phyloP scores from a whole-genome alignment of 2,888 invertebrate species.

The Caenorhabditis becei region DNA sequence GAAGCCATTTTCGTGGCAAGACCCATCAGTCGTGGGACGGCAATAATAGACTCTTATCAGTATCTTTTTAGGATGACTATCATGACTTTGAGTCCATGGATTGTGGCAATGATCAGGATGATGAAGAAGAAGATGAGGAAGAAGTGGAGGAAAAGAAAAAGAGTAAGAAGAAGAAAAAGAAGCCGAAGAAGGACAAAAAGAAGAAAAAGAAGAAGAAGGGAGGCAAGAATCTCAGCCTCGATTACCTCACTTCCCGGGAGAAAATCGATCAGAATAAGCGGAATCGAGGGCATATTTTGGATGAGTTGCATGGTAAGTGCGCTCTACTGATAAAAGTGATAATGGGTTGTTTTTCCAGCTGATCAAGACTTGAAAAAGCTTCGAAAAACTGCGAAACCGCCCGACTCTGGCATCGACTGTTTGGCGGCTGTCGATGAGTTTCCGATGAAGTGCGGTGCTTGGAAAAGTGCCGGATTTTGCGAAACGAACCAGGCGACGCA shows the following conservation, averaged over 20 bases:
- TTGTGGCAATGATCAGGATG: conserved; percentile 25
- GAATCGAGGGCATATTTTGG: conserved; percentile 44
- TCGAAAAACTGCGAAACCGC: conserved; percentile 19
- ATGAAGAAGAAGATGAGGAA: conserved; percentile 24
- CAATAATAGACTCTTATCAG: no score
- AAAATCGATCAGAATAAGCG: conserved; percentile 43
- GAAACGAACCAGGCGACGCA: conserved; percentile 67
- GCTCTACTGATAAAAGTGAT: background rate
- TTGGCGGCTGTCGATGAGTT: conserved; percentile 55
- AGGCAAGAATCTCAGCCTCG: conserved; percentile 23
- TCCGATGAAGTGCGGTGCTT: conserved; percentile 63
- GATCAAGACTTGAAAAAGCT: conserved; percentile 46
- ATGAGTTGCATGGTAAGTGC: conserved; percentile 42
- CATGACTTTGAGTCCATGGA: conserved; percentile 45
- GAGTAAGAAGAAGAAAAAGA: conserved; percentile 31
- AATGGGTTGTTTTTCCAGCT: conserved; percentile 9
- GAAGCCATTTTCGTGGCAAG: no score
- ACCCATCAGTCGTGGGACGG: no score
- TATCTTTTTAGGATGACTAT: conserved; percentile 54
- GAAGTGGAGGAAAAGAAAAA: conserved; percentile 33
- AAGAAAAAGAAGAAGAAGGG: conserved; percentile 50
- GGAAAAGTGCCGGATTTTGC: conserved; percentile 68
- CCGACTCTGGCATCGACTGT: conserved; percentile 46
- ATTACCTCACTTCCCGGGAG: conserved; percentile 45
- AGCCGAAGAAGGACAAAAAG: conserved; percentile 42